Evolutionary conservation across 2,888 invertebrate genomes (phyloP), one percentile per base, ranked within the genome.

Genomic region (Rhagonycha fulva): DNA sequence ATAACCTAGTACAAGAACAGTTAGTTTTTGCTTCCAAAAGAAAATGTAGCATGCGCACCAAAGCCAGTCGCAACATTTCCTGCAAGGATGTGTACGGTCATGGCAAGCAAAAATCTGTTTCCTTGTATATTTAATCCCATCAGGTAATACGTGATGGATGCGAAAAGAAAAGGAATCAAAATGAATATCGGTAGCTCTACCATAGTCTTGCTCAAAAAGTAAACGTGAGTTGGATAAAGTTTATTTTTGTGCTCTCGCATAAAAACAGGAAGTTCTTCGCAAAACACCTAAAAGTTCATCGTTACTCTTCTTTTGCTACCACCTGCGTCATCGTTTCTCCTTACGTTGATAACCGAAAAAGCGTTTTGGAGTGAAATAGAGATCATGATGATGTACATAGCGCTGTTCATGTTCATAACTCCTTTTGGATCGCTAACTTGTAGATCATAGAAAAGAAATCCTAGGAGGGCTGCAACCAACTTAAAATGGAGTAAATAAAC

Each of bases 351-450:
- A 62, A 98, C 98, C 77, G 97, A 96, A 85, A 97, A 97, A n/a
- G 97, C 93, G 87, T 97, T 97, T 84, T 96, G 96, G 87, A 98
- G 97, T 7, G 97, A 97, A 94, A 97, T 95, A 85, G 96, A 97
- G 14, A 96, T 96, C 68, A 97, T 91, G 86, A 97, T 94, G 84
- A 97, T 92, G 87, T 97, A 98, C 73, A 98, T 90, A 26, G 95
- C 96, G 63, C 98, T 98, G 85, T 97, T 98, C 80, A 98, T 95
- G 87, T 98, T 98, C 93, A 95, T 95, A 0, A 98, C 96, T 2
- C 96, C 98, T 83, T 95, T 95, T 87, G 96, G 95, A 85, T 94
- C 93, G 72, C 95, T 86, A 76, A 91, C 88, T 86, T 97, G 96
- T 0, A 47, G 47, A 47, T 47, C n/a, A 2, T 47, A 47, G 47